Percentiles rank a stretch among this genome's conserved stretches.
These are phyloP conservation scores for Theristicus caerulescens DNA, from an alignment of 2,113 vertebrate species.

Conservation along the genomic window DNA sequence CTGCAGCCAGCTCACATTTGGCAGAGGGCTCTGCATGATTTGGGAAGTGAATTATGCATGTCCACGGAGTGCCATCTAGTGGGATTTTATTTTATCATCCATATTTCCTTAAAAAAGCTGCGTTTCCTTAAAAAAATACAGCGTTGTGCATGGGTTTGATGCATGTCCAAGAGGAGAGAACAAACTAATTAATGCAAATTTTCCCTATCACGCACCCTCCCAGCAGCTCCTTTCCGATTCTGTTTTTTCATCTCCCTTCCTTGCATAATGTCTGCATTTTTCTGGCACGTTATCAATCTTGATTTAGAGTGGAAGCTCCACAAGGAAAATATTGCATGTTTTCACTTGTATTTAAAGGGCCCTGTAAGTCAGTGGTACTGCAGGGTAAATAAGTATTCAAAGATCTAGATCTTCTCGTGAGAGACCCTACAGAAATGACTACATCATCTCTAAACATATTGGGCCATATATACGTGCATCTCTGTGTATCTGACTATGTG, in stretches of 20 bases:
- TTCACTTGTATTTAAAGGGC: neutral
- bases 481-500: neutral
- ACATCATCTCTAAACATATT: neutral
- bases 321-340: neutral
- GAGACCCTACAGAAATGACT: neutral
- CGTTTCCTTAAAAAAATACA: neutral
- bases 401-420: neutral
- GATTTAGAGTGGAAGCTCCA: neutral
- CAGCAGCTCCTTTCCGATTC: neutral
- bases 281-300: neutral
- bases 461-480: rapidly evolving
- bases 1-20: neutral
- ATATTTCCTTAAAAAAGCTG: rapidly evolving
- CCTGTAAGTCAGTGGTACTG: neutral
- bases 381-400: neutral
- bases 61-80: conserved; percentile 60
- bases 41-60: neutral
- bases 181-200: neutral
- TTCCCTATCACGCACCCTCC: rapidly evolving
- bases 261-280: neutral
- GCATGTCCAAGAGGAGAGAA: neutral
- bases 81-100: neutral
- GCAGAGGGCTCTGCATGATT: neutral
- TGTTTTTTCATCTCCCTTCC: neutral
- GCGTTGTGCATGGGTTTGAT: neutral